A percentile compares a stretch with the other conserved stretches of the same genome.
These are phyloP conservation scores for Austrolebias charrua DNA, from an alignment of 2,797 vertebrate genomes.

Conservation along the genomic window DNA sequence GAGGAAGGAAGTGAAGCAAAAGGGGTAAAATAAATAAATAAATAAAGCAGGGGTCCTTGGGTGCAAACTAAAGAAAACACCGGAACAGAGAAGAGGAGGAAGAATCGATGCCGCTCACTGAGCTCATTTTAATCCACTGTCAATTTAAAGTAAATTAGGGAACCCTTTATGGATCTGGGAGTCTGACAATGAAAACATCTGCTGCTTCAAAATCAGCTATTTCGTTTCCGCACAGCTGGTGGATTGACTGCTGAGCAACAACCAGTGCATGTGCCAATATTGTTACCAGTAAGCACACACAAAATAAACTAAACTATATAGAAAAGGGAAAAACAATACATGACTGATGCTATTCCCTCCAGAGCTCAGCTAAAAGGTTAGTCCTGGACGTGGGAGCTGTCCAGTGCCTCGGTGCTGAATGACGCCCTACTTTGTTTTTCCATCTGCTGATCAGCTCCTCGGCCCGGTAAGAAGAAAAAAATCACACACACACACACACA, in stretches of 20 bases:
- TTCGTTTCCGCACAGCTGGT: slow-evolving; percentile 25
- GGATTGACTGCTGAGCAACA: slow-evolving; percentile 22
- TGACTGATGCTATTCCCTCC: slow-evolving; percentile 10
- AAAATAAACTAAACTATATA: not conserved
- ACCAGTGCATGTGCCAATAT: slow-evolving; percentile 8
- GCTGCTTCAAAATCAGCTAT: slow-evolving; percentile 8
- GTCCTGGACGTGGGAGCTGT: slow-evolving; percentile 72
- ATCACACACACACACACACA: slow-evolving; percentile 3
- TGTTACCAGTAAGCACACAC: not conserved
- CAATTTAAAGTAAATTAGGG: slow-evolving; percentile 26
- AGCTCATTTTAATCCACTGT: slow-evolving; percentile 28
- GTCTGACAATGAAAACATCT: slow-evolving; percentile 25
- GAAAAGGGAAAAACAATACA: slow-evolving; percentile 9
- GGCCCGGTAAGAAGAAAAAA: slow-evolving; percentile 48
- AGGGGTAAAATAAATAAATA: slow-evolving; percentile 11
- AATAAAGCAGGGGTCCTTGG: slow-evolving; percentile 34
- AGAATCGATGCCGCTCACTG: slow-evolving; percentile 23
- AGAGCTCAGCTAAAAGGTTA: slow-evolving; percentile 29
- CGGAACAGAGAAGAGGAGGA: slow-evolving; percentile 26
- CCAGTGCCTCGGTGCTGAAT: slow-evolving; percentile 77
- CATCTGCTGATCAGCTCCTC: slow-evolving; percentile 61
- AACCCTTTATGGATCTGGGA: slow-evolving; percentile 13
- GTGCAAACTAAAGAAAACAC: slow-evolving; percentile 55
- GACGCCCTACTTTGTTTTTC: slow-evolving; percentile 71
- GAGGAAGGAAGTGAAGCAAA: slow-evolving; percentile 50